Evolutionary conservation across 2,888 invertebrate species (phyloP).

Genomic region (Hesperia comma): DNA sequence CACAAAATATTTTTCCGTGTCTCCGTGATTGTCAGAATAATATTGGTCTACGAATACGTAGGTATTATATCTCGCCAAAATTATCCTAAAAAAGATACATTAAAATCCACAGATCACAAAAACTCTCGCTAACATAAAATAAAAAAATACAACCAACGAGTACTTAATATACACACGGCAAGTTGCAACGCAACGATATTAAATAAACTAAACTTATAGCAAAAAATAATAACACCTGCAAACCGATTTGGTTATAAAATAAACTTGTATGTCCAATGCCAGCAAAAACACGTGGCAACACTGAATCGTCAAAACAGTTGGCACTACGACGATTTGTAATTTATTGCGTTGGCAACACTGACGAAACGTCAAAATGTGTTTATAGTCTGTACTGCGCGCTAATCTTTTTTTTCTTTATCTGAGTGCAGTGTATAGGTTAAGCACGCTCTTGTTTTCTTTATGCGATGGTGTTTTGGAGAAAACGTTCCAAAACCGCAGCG

Average conservation of each 20-base stretch:
- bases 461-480: constrained; percentile 98
- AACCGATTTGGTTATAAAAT: constrained; percentile 37
- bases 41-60: too few species aligned
- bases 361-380: constrained; percentile 1
- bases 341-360: constrained; percentile 5
- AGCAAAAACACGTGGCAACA: constrained; percentile 14
- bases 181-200: constrained; percentile 12
- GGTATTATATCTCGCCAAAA: background rate
- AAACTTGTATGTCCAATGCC: background rate
- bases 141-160: constrained; percentile 29
- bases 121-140: constrained; percentile 35
- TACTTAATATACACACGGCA: constrained; percentile 31
- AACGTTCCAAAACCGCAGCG: constrained; percentile 99
- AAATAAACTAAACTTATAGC: constrained; percentile 18
- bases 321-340: background rate
- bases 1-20: too few species aligned
- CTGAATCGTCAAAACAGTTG: constrained; percentile 1
- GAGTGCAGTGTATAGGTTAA: constrained; percentile 94
- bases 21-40: background rate
- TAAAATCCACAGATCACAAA: constrained; percentile 23
- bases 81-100: constrained; percentile 5
- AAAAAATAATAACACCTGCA: constrained; percentile 31
- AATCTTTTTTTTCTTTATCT: constrained; percentile 60
- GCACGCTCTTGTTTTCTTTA: constrained; percentile 96
- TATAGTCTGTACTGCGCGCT: background rate